Percentiles rank a stretch among this genome's conserved stretches.
Conservation (phyloP, 1,140 invertebrate genomes). For the Arctopsyche grandis region DNA sequence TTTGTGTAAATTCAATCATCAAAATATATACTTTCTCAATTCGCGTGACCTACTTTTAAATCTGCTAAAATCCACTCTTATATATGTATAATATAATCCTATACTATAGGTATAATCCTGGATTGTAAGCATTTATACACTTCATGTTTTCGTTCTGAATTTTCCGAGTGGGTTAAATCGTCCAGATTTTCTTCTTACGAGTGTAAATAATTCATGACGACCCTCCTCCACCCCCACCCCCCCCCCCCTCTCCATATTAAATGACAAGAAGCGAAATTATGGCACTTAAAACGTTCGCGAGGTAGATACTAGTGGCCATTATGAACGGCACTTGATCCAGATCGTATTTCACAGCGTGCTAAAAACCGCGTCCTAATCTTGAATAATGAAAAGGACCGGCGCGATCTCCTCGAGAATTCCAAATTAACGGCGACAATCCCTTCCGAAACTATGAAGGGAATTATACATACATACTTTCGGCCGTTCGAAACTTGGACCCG, state of each 20-base stretch:
- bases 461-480: background rate
- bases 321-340: background rate
- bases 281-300: background rate
- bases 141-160: too few relatives aligned
- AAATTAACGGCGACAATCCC: background rate
- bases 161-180: too few relatives aligned
- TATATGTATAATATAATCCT: too few relatives aligned
- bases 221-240: background rate
- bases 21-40: too few relatives aligned
- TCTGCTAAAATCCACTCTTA: too few relatives aligned
- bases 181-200: too few relatives aligned
- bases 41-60: too few relatives aligned
- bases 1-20: too few relatives aligned
- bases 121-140: too few relatives aligned
- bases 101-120: too few relatives aligned
- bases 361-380: slow-evolving; percentile 3
- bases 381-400: background rate
- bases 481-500: background rate
- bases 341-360: slow-evolving; percentile 1
- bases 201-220: too few relatives aligned
- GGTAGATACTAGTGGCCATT: background rate
- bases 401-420: background rate
- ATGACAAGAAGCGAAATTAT: slow-evolving; percentile 7
- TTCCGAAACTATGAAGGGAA: slow-evolving; percentile 1
- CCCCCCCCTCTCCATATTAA: background rate